A percentile compares a stretch with the other conserved stretches of the same genome.
Conservation (phyloP, 2,888 invertebrate species). For the Cryptops parisi region DNA sequence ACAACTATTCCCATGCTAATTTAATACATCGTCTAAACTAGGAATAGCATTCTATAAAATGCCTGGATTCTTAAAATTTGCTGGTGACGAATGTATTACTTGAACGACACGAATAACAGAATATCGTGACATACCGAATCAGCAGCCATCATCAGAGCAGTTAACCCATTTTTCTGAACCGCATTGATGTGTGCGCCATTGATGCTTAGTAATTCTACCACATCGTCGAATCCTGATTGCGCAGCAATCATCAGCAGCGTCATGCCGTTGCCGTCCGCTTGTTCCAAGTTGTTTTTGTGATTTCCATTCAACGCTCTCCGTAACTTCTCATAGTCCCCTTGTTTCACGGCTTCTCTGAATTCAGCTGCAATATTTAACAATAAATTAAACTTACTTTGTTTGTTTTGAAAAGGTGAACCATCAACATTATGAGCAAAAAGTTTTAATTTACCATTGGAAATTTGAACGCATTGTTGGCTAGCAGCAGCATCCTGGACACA, state of each 20-base stretch:
- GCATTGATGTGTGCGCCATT: constrained; percentile 28
- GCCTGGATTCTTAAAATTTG: no score
- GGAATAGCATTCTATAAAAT: no score
- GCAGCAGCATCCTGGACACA: background rate
- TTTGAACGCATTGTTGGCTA: background rate
- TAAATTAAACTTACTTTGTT: no score
- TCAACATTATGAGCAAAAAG: background rate
- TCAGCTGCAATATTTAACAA: no score
- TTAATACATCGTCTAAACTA: no score
- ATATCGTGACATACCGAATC: constrained; percentile 22
- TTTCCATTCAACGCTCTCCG: constrained; percentile 4
- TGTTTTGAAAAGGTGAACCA: no score
- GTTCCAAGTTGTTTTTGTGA: constrained; percentile 6
- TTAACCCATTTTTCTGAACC: constrained; percentile 26
- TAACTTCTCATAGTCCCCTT: constrained; percentile 4
- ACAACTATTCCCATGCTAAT: no score
- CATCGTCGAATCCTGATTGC: constrained; percentile 26
- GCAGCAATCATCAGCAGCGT: constrained; percentile 28
- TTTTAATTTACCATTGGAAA: constrained; percentile 1
- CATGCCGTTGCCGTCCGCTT: constrained; percentile 19
- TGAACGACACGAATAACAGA: no score
- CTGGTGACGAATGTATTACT: no score
- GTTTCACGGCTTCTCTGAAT: constrained; percentile 7
- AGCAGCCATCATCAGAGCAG: constrained; percentile 29
- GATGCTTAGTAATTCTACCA: constrained; percentile 26